These are phyloP conservation scores for Stegophylla sp. DNA, from an alignment of 2,888 invertebrate species.

Conservation along the genomic window DNA sequence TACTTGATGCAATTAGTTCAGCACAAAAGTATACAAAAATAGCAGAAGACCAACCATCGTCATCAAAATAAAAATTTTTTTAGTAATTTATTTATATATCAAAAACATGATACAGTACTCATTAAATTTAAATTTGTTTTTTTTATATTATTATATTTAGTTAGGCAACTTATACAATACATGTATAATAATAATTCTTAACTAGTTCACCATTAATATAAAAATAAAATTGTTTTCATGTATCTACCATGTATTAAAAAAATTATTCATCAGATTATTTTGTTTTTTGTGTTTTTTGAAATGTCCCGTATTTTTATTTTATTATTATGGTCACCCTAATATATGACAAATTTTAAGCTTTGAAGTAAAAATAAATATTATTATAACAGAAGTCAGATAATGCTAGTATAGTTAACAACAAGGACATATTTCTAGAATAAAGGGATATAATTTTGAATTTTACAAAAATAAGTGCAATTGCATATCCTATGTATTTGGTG, in stretches of 20 bases:
- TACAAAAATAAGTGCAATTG: too few species aligned
- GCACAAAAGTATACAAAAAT: not conserved
- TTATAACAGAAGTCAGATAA: too few species aligned
- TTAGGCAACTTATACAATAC: not conserved
- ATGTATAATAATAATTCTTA: not conserved
- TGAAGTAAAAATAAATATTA: too few species aligned
- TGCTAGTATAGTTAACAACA: too few species aligned
- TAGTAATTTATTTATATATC: not conserved
- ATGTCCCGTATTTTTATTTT: not conserved
- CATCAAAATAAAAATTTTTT: too few species aligned
- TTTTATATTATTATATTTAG: not conserved
- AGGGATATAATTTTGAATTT: too few species aligned
- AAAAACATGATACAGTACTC: not conserved
- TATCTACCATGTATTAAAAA: not conserved
- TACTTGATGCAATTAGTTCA: too few species aligned
- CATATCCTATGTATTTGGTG: too few species aligned
- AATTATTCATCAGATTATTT: not conserved
- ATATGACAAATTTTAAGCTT: too few species aligned
- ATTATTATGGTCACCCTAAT: not conserved
- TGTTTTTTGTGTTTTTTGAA: not conserved
- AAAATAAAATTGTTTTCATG: not conserved
- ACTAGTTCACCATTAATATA: not conserved
- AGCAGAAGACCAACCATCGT: too few species aligned
- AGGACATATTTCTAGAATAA: too few species aligned
- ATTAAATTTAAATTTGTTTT: not conserved